Percentiles rank a stretch among this genome's conserved stretches.
Evolutionary conservation across 2,888 invertebrate genomes (phyloP).

Genomic region (Steinernema hermaphroditum): DNA sequence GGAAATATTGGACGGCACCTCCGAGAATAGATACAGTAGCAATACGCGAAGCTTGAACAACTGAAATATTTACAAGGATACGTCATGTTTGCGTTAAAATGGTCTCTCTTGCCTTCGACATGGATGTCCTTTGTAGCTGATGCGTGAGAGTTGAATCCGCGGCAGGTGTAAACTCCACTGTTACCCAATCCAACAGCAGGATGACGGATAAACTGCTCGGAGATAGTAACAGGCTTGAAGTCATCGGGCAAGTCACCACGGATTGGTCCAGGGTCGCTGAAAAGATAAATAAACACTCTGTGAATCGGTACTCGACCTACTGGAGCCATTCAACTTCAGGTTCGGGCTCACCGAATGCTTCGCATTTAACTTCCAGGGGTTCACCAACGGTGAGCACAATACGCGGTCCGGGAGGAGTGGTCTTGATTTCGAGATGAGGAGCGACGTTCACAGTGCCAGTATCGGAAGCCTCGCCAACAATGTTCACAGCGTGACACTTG

Average conservation of each 20-base stretch:
- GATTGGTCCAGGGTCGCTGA: constrained; percentile 51
- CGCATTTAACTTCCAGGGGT: constrained; percentile 61
- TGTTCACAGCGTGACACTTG: constrained; percentile 59
- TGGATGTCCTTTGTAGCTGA: constrained; percentile 65
- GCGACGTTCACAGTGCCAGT: constrained; percentile 61
- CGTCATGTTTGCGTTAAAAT: neutral
- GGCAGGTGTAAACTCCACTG: constrained; percentile 68
- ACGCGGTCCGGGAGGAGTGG: constrained; percentile 57
- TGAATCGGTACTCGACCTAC: constrained; percentile 1
- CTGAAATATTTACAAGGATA: constrained; percentile 39
- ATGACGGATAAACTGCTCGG: constrained; percentile 64
- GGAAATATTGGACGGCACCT: constrained; percentile 61
- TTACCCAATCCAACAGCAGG: constrained; percentile 60
- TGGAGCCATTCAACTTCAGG: constrained; percentile 63
- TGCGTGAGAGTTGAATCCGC: constrained; percentile 66
- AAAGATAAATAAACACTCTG: neutral
- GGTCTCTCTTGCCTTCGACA: constrained; percentile 51
- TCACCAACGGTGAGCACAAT: constrained; percentile 64
- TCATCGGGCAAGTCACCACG: constrained; percentile 66
- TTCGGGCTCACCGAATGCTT: constrained; percentile 65
- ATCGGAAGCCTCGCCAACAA: constrained; percentile 59
- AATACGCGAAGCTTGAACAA: constrained; percentile 61
- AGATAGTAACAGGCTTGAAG: constrained; percentile 65
- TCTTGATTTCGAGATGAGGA: constrained; percentile 53
- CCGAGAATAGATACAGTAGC: constrained; percentile 64